Base-by-base conservation (phyloP, 2,888 invertebrate species). In the Pristionchus entomophagus region DNA sequence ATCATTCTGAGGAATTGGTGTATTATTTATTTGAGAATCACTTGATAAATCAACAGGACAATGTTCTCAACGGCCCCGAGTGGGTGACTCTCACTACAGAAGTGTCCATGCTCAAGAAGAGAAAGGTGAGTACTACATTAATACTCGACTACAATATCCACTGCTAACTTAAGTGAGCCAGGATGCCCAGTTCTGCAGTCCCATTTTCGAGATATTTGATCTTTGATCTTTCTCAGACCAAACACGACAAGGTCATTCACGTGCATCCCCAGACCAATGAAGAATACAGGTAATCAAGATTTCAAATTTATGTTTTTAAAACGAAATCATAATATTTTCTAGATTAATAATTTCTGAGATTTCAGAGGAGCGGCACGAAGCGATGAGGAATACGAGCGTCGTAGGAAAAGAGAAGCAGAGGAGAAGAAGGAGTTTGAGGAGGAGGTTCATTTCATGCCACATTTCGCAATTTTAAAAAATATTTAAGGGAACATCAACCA, bases 41-140 rank as follows among this genome's bases (percentile, higher is more conserved):
- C n/a, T 35, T 32, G 32, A 29, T 32, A 2, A 2, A 12, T 45
- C 45, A 26, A 0, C 22, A 84, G 84, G 84, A 84, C 35, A 35
- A 32, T n/a, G 32, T 38, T 32, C 73, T 84, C 26, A 38, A 73
- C 35, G 84, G 84, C 22, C 69, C 56, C 22, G 84, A 84, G 35
- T 84, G 84, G 84, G 84, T 84, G 12, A 84, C 84, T 8, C 84
- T 84, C 53, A 35, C 35, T 35, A 38, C 69, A 10, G 84, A 84
- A 38, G 41, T 84, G 19, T 6, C 38, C 26, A 84, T 41, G 53
- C 49, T 84, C 8, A 84, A 84, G 84, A 73, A 73, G 73, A 49
- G 84, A 73, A 84, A 84, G 84, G 84, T 73, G 8, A 32, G 62
- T 56, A 10, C n/a, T 41, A 17, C 38, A 38, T n/a, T 32, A 2